These are phyloP conservation scores for Anticlea derivata DNA, from an alignment of 2,888 invertebrate genomes.

Conservation along the genomic window DNA sequence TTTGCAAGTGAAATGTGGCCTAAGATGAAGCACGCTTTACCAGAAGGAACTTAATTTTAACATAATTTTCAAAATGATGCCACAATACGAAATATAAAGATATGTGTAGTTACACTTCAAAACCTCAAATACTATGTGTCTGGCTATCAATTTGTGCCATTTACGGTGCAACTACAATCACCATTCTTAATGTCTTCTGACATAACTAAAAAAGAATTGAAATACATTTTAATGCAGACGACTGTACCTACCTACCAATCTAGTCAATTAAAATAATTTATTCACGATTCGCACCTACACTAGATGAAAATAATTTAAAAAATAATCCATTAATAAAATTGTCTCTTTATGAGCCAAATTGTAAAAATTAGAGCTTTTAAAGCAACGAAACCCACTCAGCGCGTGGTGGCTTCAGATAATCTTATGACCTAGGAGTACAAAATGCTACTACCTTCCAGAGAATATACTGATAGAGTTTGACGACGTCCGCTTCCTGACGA, in stretches of 20 bases:
- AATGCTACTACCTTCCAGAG: conserved; percentile 87
- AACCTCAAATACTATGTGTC: too few species aligned
- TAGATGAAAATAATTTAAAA: conserved; percentile 25
- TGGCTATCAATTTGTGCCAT: too few species aligned
- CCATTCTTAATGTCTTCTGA: too few species aligned
- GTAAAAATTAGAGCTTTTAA: conserved; percentile 30
- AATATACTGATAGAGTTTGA: conserved; percentile 91
- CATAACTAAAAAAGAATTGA: too few species aligned
- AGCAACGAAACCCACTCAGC: conserved; percentile 19
- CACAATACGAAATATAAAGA: too few species aligned
- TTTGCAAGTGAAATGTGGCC: too few species aligned
- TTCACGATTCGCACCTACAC: conserved; percentile 24
- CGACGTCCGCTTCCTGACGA: conserved; percentile 88
- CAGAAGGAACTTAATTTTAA: too few species aligned
- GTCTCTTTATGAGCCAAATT: conserved; percentile 19
- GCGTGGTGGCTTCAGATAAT: conserved; percentile 17
- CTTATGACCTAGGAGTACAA: conserved; percentile 31
- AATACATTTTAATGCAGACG: too few species aligned
- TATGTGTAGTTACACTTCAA: too few species aligned
- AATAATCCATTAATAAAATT: conserved; percentile 25
- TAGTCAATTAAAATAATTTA: conserved; percentile 28
- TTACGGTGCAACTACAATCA: too few species aligned
- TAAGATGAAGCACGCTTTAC: too few species aligned
- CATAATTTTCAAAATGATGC: too few species aligned
- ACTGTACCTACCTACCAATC: conserved; percentile 45